Conservation (phyloP, 2,113 vertebrate genomes). For the Myrmecobius fasciatus region DNA sequence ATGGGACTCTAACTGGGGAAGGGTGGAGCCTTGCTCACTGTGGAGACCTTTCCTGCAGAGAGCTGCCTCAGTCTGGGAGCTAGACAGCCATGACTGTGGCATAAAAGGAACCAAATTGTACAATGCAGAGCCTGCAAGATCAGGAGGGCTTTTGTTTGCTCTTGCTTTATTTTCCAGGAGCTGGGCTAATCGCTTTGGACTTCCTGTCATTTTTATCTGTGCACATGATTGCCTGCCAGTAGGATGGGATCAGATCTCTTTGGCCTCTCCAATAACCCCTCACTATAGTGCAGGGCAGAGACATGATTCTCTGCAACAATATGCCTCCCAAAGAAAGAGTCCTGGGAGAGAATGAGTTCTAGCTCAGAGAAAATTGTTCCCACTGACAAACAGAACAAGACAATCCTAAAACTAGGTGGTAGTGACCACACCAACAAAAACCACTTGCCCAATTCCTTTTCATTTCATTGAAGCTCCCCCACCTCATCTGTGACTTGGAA, state of each 20-base stretch:
- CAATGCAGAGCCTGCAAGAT: neutral
- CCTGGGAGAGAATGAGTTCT: neutral
- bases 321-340: neutral
- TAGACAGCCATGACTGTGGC: neutral
- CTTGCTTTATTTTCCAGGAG: neutral
- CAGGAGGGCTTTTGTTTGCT: neutral
- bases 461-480: neutral
- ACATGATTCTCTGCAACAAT: accelerated
- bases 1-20: conserved; percentile 55
- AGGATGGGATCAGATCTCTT: accelerated
- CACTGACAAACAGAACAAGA: neutral
- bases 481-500: neutral
- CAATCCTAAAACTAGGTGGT: neutral
- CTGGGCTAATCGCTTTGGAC: neutral
- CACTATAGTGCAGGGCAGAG: accelerated
- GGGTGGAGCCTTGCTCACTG: neutral
- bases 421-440: neutral
- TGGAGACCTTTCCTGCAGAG: neutral
- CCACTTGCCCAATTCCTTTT: neutral
- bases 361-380: neutral
- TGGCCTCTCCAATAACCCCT: accelerated
- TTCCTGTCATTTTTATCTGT: neutral
- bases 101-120: neutral
- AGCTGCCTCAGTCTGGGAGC: neutral
- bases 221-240: neutral